Evolutionary conservation across 2,888 invertebrate species (phyloP).

Genomic region (Scelioninae gen. 1): DNA sequence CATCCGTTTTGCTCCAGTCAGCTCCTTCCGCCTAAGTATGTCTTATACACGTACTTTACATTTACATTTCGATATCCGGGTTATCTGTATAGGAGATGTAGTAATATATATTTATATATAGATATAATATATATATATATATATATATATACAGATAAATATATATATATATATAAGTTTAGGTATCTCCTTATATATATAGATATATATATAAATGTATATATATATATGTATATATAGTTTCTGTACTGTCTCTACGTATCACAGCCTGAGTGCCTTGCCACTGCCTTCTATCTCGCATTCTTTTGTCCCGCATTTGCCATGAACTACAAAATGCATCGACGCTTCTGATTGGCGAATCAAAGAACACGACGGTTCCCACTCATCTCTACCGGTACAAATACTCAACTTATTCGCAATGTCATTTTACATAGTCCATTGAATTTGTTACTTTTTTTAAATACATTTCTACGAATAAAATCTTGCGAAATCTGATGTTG

Average conservation of each 20-base stretch:
- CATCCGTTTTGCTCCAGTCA: constrained; percentile 49
- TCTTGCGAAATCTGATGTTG: no score
- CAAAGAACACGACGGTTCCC: constrained; percentile 3
- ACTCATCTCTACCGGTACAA: constrained; percentile 1
- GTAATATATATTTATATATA: constrained; percentile 67
- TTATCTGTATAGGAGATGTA: constrained; percentile 80
- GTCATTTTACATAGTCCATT: neutral
- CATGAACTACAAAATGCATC: constrained; percentile 45
- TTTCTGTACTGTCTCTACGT: constrained; percentile 84
- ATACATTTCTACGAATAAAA: neutral
- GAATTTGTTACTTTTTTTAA: no score
- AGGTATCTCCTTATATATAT: constrained; percentile 77
- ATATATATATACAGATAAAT: constrained; percentile 38
- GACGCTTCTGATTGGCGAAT: constrained; percentile 17
- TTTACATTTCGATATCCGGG: constrained; percentile 81
- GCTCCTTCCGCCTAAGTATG: constrained; percentile 73
- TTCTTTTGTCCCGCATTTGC: constrained; percentile 65
- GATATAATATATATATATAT: constrained; percentile 53
- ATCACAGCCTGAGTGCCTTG: constrained; percentile 84
- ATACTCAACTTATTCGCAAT: no score
- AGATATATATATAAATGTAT: neutral
- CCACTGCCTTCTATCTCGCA: constrained; percentile 80
- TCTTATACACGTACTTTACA: constrained; percentile 80
- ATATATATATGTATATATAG: constrained; percentile 71
- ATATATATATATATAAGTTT: constrained; percentile 70